A percentile compares a stretch with the other conserved stretches of the same genome.
These are phyloP conservation scores for Microcebus jonahi DNA, from an alignment of 2,113 vertebrate genomes.

Conservation along the genomic window DNA sequence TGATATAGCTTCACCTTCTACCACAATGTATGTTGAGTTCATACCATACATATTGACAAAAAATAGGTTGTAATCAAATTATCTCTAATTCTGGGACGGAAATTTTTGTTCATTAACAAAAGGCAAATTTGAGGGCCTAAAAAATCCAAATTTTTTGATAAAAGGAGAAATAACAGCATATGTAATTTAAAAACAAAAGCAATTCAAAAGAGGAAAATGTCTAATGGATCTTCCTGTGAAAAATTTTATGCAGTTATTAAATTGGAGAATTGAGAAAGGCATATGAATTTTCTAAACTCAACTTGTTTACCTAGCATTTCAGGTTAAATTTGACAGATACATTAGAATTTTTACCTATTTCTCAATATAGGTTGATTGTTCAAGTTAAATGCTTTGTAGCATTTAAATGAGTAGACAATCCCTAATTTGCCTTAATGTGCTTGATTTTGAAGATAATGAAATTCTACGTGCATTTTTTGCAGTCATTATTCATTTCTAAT, in stretches of 20 bases:
- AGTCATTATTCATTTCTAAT: conserved; percentile 43
- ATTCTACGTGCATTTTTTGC: neutral
- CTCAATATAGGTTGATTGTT: neutral
- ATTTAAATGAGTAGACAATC: neutral
- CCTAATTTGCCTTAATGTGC: neutral
- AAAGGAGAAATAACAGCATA: neutral
- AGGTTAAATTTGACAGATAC: neutral
- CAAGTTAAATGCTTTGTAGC: neutral
- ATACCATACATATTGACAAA: neutral
- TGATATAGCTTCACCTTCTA: neutral
- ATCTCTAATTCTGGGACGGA: neutral
- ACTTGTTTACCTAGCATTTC: neutral
- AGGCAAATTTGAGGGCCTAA: neutral
- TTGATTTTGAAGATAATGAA: conserved; percentile 9
- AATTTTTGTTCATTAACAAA: neutral
- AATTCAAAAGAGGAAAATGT: neutral
- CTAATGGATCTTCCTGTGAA: neutral
- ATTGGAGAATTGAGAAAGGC: neutral
- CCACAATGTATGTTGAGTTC: neutral
- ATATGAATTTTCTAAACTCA: neutral
- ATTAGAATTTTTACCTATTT: neutral
- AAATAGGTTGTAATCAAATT: neutral
- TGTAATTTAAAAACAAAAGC: neutral
- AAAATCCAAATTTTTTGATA: neutral
- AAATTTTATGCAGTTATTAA: neutral